Percentiles rank a stretch among this genome's conserved stretches.
These are phyloP conservation scores for Drepana falcataria DNA, from an alignment of 2,888 invertebrate genomes.

Conservation along the genomic window DNA sequence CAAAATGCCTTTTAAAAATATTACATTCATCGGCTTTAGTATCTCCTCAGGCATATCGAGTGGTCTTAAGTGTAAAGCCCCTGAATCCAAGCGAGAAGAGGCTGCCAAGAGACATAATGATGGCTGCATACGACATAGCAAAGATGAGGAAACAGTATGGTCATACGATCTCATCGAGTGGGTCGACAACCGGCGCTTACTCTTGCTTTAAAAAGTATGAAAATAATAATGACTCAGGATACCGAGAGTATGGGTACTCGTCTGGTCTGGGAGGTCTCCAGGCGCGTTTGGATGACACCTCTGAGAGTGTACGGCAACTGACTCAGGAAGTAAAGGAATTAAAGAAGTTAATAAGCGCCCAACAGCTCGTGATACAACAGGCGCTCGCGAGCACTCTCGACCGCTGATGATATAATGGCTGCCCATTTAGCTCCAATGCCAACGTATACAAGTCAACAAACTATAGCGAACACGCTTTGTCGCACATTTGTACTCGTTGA, in stretches of 20 bases:
- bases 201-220: slow-evolving; percentile 83
- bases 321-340: slow-evolving; percentile 84
- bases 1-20: slow-evolving; percentile 85
- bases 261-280: slow-evolving; percentile 79
- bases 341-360: slow-evolving; percentile 76
- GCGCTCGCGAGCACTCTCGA: slow-evolving; percentile 66
- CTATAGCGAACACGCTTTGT: slow-evolving; percentile 53
- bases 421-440: slow-evolving; percentile 73
- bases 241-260: slow-evolving; percentile 76
- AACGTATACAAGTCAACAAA: slow-evolving; percentile 71
- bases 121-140: slow-evolving; percentile 89
- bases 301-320: slow-evolving; percentile 82
- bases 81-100: slow-evolving; percentile 90
- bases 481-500: slow-evolving; percentile 42
- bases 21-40: slow-evolving; percentile 88
- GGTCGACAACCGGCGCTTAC: slow-evolving; percentile 80
- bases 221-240: slow-evolving; percentile 76
- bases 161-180: slow-evolving; percentile 83
- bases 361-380: slow-evolving; percentile 73
- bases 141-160: slow-evolving; percentile 84
- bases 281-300: slow-evolving; percentile 82
- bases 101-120: slow-evolving; percentile 87
- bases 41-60: slow-evolving; percentile 89
- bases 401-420: slow-evolving; percentile 71
- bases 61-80: slow-evolving; percentile 89